These are phyloP conservation scores for Cnemophilus loriae DNA, from an alignment of 2,113 vertebrate genomes.

Conservation along the genomic window DNA sequence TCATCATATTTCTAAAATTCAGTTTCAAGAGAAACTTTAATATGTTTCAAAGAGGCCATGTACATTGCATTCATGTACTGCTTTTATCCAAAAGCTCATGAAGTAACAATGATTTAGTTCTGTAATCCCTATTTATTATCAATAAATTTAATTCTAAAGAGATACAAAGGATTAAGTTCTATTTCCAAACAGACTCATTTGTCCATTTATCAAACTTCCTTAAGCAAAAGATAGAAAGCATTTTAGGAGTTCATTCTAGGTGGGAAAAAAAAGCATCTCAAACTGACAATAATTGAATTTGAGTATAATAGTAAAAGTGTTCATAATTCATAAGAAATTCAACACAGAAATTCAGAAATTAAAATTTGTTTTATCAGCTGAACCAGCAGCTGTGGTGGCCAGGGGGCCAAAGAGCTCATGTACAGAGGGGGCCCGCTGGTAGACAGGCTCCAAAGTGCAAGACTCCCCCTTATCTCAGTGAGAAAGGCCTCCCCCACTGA, in stretches of 20 bases:
- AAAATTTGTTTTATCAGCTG: too few relatives aligned
- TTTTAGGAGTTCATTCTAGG: background rate
- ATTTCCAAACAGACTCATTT: background rate
- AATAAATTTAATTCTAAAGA: background rate
- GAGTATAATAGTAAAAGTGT: background rate
- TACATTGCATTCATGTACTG: background rate
- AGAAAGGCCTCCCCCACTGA: too few relatives aligned
- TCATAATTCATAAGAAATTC: background rate
- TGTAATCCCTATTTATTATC: background rate
- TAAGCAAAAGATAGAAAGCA: background rate
- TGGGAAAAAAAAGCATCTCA: rapidly evolving
- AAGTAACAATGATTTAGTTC: background rate
- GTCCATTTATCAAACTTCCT: background rate
- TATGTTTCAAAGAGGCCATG: background rate
- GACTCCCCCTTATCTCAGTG: too few relatives aligned
- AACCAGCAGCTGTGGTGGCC: too few relatives aligned
- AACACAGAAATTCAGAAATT: background rate
- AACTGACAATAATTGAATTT: background rate
- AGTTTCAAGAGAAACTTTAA: background rate
- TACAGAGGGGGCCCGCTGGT: too few relatives aligned
- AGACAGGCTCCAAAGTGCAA: too few relatives aligned
- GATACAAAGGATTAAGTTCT: background rate
- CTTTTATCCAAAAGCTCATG: background rate
- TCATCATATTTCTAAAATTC: background rate
- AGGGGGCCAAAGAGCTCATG: too few relatives aligned